Evolutionary conservation across 2,113 vertebrate genomes (phyloP).

Genomic region (Melanotaenia duboulayi): DNA sequence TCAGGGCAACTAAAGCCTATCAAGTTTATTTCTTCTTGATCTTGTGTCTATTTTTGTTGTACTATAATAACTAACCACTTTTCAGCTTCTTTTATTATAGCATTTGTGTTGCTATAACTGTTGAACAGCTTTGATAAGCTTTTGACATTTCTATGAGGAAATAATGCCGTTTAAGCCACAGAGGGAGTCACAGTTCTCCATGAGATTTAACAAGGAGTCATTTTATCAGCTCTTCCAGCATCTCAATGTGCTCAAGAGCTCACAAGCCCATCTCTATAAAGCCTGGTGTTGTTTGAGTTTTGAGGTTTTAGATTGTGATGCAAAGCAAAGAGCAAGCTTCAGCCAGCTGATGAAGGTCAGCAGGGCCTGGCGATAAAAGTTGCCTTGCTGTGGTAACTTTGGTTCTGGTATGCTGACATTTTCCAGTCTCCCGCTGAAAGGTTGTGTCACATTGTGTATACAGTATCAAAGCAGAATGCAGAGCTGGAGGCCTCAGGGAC

Average conservation of each 20-base stretch:
- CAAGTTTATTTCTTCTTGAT: background rate
- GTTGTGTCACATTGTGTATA: conserved; percentile 70
- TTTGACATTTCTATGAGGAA: conserved; percentile 27
- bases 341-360: conserved; percentile 16
- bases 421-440: conserved; percentile 53
- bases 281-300: conserved; percentile 1
- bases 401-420: conserved; percentile 55
- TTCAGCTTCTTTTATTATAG: conserved; percentile 17
- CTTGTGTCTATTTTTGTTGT: conserved; percentile 1
- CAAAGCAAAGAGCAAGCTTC: conserved; percentile 12
- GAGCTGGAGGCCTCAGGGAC: conserved; percentile 47
- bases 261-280: background rate
- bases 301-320: background rate
- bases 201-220: conserved; percentile 20
- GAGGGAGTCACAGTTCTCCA: conserved; percentile 3
- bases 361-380: conserved; percentile 21
- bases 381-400: conserved; percentile 24
- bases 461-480: conserved; percentile 59
- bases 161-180: conserved; percentile 13
- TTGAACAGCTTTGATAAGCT: conserved; percentile 13
- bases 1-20: background rate
- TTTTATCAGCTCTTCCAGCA: conserved; percentile 15
- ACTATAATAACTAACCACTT: conserved; percentile 9
- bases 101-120: conserved; percentile 15
- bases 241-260: background rate